These are phyloP conservation scores for Myripristis jacobus DNA, from an alignment of 2,797 vertebrate genomes.

Conservation along the genomic window DNA sequence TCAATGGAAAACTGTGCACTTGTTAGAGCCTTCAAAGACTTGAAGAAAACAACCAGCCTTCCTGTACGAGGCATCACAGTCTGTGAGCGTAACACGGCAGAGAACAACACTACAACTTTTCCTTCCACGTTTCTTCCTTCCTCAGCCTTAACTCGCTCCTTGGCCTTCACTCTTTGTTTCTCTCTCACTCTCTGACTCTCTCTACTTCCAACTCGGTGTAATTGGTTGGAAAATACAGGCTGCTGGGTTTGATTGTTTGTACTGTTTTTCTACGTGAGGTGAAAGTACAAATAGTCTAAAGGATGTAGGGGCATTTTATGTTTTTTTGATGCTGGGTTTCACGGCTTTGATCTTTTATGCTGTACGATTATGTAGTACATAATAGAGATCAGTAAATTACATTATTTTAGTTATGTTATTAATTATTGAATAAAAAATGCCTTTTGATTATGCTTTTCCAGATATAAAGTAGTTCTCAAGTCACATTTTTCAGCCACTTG, in stretches of 20 bases:
- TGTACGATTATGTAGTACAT: not conserved
- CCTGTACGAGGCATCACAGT: slow-evolving; percentile 17
- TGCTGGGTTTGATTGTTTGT: slow-evolving; percentile 16
- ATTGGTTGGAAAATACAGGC: slow-evolving; percentile 34
- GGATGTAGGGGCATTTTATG: not conserved
- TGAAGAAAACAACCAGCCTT: slow-evolving; percentile 52
- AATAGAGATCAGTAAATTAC: not conserved
- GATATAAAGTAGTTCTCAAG: too few relatives aligned
- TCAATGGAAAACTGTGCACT: slow-evolving; percentile 71
- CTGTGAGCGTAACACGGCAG: slow-evolving; percentile 15
- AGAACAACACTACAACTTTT: slow-evolving; percentile 26
- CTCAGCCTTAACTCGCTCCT: slow-evolving; percentile 1
- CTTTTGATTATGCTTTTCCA: not conserved
- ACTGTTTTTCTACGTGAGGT: not conserved
- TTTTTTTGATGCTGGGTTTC: slow-evolving; percentile 5
- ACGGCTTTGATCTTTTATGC: slow-evolving; percentile 6
- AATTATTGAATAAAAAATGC: not conserved
- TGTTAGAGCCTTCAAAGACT: slow-evolving; percentile 69
- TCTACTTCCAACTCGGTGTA: slow-evolving; percentile 23
- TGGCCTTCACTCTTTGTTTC: slow-evolving; percentile 20
- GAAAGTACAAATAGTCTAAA: slow-evolving; percentile 17
- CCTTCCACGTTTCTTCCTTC: not conserved
- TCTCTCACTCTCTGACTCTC: not conserved
- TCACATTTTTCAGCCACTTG: not conserved
- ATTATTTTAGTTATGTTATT: not conserved